Evolutionary conservation across 2,888 invertebrate genomes (phyloP).

Genomic region (Phlogophora meticulosa): DNA sequence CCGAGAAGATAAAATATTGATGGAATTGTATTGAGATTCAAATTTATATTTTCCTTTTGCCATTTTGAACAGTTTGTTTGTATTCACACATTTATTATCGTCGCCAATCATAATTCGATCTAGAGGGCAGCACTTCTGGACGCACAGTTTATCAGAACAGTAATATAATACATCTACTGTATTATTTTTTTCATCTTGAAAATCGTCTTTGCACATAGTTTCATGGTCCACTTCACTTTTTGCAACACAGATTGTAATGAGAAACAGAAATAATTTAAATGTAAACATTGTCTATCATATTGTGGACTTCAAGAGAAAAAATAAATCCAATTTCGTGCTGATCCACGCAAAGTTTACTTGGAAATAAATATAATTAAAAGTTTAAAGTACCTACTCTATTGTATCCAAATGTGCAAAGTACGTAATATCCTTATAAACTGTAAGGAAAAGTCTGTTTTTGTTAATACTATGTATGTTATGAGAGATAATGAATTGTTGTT

Average conservation of each 20-base stretch:
- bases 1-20: conserved; percentile 14
- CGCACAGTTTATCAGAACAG: conserved; percentile 20
- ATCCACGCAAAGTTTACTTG: too few species aligned
- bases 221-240: conserved; percentile 14
- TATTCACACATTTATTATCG: neutral
- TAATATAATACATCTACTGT: neutral
- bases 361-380: too few species aligned
- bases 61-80: neutral
- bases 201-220: conserved; percentile 4
- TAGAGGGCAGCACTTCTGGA: conserved; percentile 19
- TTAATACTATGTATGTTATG: too few species aligned
- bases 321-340: too few species aligned
- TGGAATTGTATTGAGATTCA: neutral
- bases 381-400: too few species aligned
- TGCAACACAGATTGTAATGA: conserved; percentile 5
- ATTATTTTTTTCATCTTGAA: neutral
- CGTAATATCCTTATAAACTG: too few species aligned
- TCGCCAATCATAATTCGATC: rapidly evolving
- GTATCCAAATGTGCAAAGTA: too few species aligned
- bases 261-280: conserved; percentile 3
- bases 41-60: neutral
- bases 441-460: too few species aligned
- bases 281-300: conserved; percentile 17
- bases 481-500: too few species aligned
- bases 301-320: neutral